phyloP scores from a whole-genome alignment of 2,888 invertebrate genomes.

The Pilophorus perplexus region DNA sequence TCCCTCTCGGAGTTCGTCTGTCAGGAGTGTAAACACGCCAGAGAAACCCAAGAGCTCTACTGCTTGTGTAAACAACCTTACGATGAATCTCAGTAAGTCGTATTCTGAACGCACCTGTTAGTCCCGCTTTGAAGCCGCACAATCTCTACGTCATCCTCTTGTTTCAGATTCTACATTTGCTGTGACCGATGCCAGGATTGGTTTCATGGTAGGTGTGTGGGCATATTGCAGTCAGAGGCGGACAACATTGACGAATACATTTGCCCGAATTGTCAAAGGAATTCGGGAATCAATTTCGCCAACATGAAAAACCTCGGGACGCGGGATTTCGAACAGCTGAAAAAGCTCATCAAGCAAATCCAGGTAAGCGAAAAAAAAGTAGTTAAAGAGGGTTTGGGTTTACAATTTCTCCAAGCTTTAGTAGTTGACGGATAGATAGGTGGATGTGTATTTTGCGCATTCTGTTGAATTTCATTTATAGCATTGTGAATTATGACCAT shows the following conservation, averaged over 20 bases:
- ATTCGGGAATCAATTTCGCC: constrained; percentile 82
- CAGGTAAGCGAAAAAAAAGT: too few species aligned
- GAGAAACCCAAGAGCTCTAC: constrained; percentile 87
- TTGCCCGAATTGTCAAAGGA: constrained; percentile 92
- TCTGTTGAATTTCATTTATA: too few species aligned
- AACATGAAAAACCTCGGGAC: constrained; percentile 80
- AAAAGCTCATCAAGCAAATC: constrained; percentile 83
- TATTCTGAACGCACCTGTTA: too few species aligned
- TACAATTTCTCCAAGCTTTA: too few species aligned
- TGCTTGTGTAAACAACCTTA: constrained; percentile 95
- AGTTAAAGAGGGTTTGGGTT: too few species aligned
- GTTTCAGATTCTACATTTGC: constrained; percentile 91
- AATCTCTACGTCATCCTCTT: too few species aligned
- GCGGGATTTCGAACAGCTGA: constrained; percentile 78
- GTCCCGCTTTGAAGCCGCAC: too few species aligned
- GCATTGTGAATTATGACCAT: too few species aligned
- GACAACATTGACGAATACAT: constrained; percentile 94
- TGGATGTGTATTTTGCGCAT: too few species aligned
- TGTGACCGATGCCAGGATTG: constrained; percentile 99
- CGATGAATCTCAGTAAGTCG: constrained; percentile 89
- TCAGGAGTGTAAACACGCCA: constrained; percentile 78
- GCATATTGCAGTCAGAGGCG: constrained; percentile 88
- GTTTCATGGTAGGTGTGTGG: constrained; percentile 98
- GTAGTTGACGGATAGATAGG: too few species aligned
- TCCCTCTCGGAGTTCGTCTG: constrained; percentile 87